A percentile compares a stretch with the other conserved stretches of the same genome.
Conservation (phyloP, 2,888 invertebrate species). For the Rhorus exstirpatorius region DNA sequence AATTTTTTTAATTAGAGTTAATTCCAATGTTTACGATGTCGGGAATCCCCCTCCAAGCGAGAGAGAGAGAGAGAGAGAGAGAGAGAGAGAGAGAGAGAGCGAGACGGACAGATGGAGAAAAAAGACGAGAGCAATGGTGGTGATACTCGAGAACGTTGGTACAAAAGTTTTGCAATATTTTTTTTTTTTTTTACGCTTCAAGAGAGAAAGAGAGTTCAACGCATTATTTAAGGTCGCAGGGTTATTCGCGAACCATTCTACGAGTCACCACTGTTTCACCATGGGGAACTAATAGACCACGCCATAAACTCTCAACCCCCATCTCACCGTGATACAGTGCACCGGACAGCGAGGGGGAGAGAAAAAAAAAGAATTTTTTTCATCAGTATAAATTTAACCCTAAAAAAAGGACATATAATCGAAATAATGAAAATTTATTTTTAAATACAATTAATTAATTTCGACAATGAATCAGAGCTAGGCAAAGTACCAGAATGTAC, state of each 20-base stretch:
- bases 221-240: conserved; percentile 57
- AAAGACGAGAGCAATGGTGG: neutral
- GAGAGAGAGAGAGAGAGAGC: too few relatives aligned
- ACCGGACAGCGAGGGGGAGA: neutral
- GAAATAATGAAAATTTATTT: neutral
- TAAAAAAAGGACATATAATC: neutral
- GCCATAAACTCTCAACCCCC: conserved; percentile 26
- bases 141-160: conserved; percentile 44
- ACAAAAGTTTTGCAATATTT: conserved; percentile 67
- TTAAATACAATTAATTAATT: neutral
- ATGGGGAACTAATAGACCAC: conserved; percentile 39
- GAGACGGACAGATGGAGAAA: neutral
- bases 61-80: too few relatives aligned
- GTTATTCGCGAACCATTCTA: conserved; percentile 43
- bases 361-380: neutral
- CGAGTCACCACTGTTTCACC: conserved; percentile 21
- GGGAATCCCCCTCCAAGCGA: neutral
- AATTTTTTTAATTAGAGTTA: conserved; percentile 71
- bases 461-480: too few relatives aligned
- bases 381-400: neutral
- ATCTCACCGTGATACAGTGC: neutral
- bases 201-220: conserved; percentile 9
- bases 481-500: too few relatives aligned
- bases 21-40: conserved; percentile 71
- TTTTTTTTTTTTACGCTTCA: conserved; percentile 54